phyloP scores from a whole-genome alignment of 1,140 invertebrate genomes.

The Dryas iulia region DNA sequence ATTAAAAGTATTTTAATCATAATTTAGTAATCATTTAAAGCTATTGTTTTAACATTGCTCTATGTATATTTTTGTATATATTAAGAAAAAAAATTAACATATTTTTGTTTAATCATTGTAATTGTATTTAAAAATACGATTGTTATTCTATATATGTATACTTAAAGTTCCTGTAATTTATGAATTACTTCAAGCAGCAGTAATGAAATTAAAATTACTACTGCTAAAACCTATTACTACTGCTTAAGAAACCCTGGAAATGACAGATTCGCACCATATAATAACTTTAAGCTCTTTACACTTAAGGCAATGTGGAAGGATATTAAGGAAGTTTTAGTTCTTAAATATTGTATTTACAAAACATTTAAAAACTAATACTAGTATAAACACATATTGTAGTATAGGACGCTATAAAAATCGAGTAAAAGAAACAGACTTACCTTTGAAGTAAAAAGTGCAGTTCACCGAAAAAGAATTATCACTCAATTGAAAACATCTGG shows the following conservation, averaged over 20 bases:
- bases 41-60: neutral
- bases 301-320: neutral
- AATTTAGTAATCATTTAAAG: neutral
- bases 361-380: neutral
- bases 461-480: slow-evolving; percentile 47
- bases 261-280: neutral
- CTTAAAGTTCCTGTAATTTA: neutral
- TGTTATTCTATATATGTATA: too few relatives aligned
- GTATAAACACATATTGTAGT: neutral
- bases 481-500: slow-evolving; percentile 56
- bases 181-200: neutral
- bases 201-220: neutral
- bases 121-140: too few relatives aligned
- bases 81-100: too few relatives aligned
- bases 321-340: neutral
- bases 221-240: neutral
- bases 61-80: neutral
- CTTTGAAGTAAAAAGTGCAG: slow-evolving; percentile 39
- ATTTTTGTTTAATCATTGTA: too few relatives aligned
- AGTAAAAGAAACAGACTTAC: slow-evolving; percentile 49
- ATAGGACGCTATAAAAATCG: slow-evolving; percentile 28
- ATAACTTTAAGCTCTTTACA: neutral
- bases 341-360: neutral
- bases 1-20: too few relatives aligned
- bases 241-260: neutral